A percentile compares a stretch with the other conserved stretches of the same genome.
phyloP scores from a whole-genome alignment of 2,797 vertebrate genomes.

The Dipus sagitta region DNA sequence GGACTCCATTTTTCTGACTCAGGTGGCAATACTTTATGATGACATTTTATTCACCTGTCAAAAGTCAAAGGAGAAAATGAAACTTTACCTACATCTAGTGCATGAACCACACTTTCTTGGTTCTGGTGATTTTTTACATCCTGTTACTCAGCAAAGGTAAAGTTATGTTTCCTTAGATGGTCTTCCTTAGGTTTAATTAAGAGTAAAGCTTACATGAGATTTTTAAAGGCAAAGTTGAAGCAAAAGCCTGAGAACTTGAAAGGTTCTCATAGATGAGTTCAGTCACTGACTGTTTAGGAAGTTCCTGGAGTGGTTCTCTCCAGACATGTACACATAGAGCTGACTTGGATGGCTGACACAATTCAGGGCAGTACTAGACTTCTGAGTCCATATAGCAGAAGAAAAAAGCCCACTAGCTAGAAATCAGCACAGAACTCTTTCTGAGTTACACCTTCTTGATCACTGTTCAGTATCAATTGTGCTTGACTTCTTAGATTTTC shows the following conservation, averaged over 20 bases:
- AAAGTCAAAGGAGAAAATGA: constrained; percentile 52
- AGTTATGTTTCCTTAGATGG: neutral
- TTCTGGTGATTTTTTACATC: neutral
- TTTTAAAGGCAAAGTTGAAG: neutral
- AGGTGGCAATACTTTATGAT: constrained; percentile 1
- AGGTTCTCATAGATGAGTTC: neutral
- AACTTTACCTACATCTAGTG: constrained; percentile 19
- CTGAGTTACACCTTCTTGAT: neutral
- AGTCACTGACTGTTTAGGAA: neutral
- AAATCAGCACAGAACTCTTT: neutral
- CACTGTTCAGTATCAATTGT: neutral
- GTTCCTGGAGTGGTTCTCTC: neutral
- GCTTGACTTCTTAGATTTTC: neutral
- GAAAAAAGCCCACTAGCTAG: neutral
- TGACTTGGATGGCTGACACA: too few relatives aligned
- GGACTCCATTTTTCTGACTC: neutral
- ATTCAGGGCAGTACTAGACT: neutral
- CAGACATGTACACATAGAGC: too few relatives aligned
- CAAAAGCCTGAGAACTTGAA: neutral
- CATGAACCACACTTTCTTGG: neutral
- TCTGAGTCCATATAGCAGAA: neutral
- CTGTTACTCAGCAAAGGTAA: neutral
- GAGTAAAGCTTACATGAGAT: neutral
- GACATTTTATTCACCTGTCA: constrained; percentile 1
- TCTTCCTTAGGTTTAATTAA: neutral